These are phyloP conservation scores for Lithobates pipiens DNA, from an alignment of 2,797 vertebrate species.

Conservation along the genomic window DNA sequence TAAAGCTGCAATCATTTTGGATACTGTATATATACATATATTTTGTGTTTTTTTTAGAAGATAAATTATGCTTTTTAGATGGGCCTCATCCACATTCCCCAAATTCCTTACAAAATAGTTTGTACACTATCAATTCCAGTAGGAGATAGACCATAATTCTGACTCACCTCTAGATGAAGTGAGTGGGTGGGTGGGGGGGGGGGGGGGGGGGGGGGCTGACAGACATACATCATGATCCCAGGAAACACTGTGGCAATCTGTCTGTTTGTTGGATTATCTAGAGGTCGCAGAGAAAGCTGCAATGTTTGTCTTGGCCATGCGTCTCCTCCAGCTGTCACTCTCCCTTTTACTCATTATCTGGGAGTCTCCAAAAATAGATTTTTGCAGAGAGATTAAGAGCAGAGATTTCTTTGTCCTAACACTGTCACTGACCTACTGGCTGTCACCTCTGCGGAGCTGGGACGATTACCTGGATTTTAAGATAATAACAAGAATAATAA, in stretches of 20 bases:
- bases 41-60: too few species aligned
- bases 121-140: background rate
- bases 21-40: too few species aligned
- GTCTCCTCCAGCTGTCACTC: slow-evolving; percentile 51
- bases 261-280: slow-evolving; percentile 52
- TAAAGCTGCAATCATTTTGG: too few species aligned
- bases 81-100: too few species aligned
- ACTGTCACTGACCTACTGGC: slow-evolving; percentile 3
- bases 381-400: slow-evolving; percentile 34
- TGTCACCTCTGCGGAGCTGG: background rate
- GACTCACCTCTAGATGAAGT: slow-evolving; percentile 3
- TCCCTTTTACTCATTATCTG: slow-evolving; percentile 54
- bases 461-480: slow-evolving; percentile 36
- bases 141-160: slow-evolving; percentile 9
- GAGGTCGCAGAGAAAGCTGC: slow-evolving; percentile 46
- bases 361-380: slow-evolving; percentile 56
- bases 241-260: slow-evolving; percentile 55
- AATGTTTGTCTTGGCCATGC: slow-evolving; percentile 49
- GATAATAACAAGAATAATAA: slow-evolving; percentile 23
- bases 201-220: background rate
- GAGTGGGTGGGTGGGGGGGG: background rate
- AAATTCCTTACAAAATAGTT: background rate
- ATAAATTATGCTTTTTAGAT: too few species aligned
- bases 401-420: slow-evolving; percentile 16
- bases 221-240: slow-evolving; percentile 40